These are phyloP conservation scores for Mionectes olivaceus DNA, from an alignment of 2,797 vertebrate species.

Conservation along the genomic window DNA sequence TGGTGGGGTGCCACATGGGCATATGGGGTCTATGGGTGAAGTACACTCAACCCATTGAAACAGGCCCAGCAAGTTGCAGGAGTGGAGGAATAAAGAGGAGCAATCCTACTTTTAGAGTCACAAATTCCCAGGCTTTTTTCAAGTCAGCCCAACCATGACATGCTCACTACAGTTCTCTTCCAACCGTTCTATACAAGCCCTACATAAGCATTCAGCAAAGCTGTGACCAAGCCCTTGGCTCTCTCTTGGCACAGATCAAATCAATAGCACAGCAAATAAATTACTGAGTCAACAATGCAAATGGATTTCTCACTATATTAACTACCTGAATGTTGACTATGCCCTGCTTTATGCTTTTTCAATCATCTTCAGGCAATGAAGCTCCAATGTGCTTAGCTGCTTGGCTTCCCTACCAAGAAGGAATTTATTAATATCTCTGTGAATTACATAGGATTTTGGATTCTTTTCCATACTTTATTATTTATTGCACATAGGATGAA, in stretches of 20 bases:
- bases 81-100: not conserved
- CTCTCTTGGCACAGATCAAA: constrained; percentile 4
- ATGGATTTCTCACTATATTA: constrained; percentile 18
- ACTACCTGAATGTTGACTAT: not conserved
- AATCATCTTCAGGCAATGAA: constrained; percentile 9
- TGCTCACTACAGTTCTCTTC: not conserved
- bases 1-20: not conserved
- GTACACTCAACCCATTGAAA: not conserved
- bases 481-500: not conserved
- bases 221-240: not conserved
- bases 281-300: constrained; percentile 7
- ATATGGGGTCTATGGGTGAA: fast-evolving
- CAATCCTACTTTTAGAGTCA: not conserved
- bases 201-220: not conserved
- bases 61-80: not conserved
- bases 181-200: not conserved
- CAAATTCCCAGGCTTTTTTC: not conserved
- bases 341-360: constrained; percentile 5
- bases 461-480: not conserved
- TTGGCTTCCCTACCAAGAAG: not conserved
- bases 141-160: not conserved
- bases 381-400: not conserved
- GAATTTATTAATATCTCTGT: constrained; percentile 10
- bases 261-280: constrained; percentile 22
- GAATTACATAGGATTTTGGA: not conserved